A percentile compares a stretch with the other conserved stretches of the same genome.
phyloP scores from a whole-genome alignment of 2,797 vertebrate species.

The Muraenolepis orangiensis region DNA sequence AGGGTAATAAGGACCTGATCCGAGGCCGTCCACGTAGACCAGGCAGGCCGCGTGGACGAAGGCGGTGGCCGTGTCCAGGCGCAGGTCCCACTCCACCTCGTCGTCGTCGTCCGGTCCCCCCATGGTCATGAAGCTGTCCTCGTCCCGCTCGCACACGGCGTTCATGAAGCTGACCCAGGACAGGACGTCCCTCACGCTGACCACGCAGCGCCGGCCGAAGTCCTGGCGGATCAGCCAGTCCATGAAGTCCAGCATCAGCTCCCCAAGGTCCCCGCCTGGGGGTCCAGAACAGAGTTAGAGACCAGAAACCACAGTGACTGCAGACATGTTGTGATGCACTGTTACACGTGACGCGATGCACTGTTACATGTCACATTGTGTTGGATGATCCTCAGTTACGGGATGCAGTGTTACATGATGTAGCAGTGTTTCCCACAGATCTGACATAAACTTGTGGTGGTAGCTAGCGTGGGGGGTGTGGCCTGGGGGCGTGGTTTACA shows the following conservation, averaged over 20 bases:
- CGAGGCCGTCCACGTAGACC: constrained; percentile 91
- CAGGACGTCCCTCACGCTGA: constrained; percentile 89
- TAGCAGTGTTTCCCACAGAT: too few species aligned
- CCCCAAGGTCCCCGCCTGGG: constrained; percentile 82
- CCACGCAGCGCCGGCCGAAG: constrained; percentile 86
- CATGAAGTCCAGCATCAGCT: constrained; percentile 92
- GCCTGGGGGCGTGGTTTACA: too few species aligned
- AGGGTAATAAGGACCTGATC: too few species aligned
- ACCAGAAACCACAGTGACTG: neutral
- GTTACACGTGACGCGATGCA: too few species aligned
- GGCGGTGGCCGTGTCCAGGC: constrained; percentile 76
- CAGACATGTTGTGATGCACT: too few species aligned
- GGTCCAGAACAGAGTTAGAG: neutral
- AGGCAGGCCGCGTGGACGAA: constrained; percentile 93
- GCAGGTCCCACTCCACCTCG: constrained; percentile 57
- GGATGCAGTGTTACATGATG: too few species aligned
- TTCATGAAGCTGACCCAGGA: constrained; percentile 96
- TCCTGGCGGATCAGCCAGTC: constrained; percentile 90
- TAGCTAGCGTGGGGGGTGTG: too few species aligned
- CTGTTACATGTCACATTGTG: too few species aligned
- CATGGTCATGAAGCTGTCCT: constrained; percentile 64
- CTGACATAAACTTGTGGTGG: too few species aligned
- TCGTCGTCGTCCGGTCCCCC: constrained; percentile 58
- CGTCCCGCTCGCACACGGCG: constrained; percentile 70
- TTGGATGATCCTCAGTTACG: too few species aligned